These are phyloP conservation scores for Sebastes hubbsi DNA, from an alignment of 2,797 vertebrate species.

Conservation along the genomic window DNA sequence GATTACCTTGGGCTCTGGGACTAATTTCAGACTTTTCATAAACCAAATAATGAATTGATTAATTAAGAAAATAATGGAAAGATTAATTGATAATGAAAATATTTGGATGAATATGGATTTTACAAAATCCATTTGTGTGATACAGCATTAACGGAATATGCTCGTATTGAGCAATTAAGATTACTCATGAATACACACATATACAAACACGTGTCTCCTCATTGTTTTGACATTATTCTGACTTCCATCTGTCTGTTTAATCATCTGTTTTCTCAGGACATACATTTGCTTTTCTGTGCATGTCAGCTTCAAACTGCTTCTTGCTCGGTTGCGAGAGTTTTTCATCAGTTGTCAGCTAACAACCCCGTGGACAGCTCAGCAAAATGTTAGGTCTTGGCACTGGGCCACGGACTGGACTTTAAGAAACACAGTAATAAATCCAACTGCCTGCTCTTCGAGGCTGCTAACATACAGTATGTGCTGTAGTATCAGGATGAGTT, in stretches of 20 bases:
- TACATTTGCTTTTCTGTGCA: constrained; percentile 16
- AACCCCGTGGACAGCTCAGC: constrained; percentile 52
- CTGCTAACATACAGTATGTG: constrained; percentile 11
- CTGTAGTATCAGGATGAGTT: not conserved
- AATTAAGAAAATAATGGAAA: not conserved
- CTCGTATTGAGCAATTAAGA: not conserved
- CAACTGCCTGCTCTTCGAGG: constrained; percentile 13
- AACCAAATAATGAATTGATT: not conserved
- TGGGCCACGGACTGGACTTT: constrained; percentile 14
- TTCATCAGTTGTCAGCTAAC: constrained; percentile 50
- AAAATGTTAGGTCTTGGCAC: constrained; percentile 54
- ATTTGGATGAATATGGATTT: not conserved
- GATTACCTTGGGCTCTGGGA: not conserved
- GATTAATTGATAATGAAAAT: not conserved
- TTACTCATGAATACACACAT: not conserved
- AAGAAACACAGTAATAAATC: constrained; percentile 58
- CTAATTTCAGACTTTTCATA: not conserved
- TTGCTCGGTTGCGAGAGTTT: constrained; percentile 6
- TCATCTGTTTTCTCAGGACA: constrained; percentile 16
- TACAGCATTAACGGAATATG: not conserved
- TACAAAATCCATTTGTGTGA: not conserved
- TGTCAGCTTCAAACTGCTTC: constrained; percentile 21
- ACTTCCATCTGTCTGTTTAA: constrained; percentile 10
- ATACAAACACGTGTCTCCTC: not conserved
- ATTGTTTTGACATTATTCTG: not conserved